phyloP scores from a whole-genome alignment of 2,888 invertebrate genomes.

The Nymphalis urticae region DNA sequence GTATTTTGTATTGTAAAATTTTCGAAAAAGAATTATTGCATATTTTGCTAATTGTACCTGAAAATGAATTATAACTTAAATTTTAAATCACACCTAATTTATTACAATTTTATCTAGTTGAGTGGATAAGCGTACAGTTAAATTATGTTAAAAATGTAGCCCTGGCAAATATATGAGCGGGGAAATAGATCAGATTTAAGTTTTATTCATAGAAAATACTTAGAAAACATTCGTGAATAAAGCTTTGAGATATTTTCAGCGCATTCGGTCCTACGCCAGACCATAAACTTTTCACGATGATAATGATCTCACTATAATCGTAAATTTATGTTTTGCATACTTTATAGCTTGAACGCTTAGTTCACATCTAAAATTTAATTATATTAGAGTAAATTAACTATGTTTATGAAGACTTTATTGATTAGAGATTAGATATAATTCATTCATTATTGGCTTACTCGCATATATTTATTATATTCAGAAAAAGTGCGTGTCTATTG shows the following conservation, averaged over 20 bases:
- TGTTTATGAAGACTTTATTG: no score
- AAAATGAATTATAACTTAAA: background rate
- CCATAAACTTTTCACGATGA: constrained; percentile 67
- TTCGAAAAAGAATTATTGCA: background rate
- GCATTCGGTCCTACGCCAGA: constrained; percentile 54
- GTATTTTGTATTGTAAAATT: background rate
- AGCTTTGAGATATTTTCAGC: constrained; percentile 57
- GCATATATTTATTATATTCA: no score
- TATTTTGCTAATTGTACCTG: constrained; percentile 2
- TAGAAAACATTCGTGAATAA: constrained; percentile 22
- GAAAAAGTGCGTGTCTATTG: no score
- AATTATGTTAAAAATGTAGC: constrained; percentile 12
- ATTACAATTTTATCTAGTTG: constrained; percentile 2
- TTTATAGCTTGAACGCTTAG: background rate
- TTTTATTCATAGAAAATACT: constrained; percentile 33
- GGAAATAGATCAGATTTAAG: constrained; percentile 17
- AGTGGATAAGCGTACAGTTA: background rate
- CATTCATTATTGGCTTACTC: no score
- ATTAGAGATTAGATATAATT: no score
- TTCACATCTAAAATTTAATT: background rate
- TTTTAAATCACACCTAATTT: background rate
- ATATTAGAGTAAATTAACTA: no score
- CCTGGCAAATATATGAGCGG: constrained; percentile 9
- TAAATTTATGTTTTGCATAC: constrained; percentile 32
- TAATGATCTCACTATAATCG: constrained; percentile 55